phyloP scores from a whole-genome alignment of 2,888 invertebrate species.

The Polyommatus iphigenia region DNA sequence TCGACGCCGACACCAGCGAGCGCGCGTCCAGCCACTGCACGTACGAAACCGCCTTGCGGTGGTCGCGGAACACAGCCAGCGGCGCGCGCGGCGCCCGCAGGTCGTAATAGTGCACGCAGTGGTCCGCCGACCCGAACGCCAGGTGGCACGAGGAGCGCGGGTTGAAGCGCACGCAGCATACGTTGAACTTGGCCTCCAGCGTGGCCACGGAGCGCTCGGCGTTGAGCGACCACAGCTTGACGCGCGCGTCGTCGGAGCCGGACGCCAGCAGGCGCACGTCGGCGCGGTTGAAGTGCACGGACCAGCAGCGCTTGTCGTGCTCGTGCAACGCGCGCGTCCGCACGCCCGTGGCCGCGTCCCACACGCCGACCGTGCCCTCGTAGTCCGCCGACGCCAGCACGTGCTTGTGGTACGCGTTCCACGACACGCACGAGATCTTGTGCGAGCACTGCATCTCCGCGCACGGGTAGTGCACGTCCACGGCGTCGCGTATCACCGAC shows the following conservation, averaged over 20 bases:
- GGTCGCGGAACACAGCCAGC: conserved; percentile 91
- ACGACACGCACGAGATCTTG: conserved; percentile 96
- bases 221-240: conserved; percentile 95
- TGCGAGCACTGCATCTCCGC: conserved; percentile 95
- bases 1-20: conserved; percentile 95
- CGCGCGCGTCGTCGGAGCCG: conserved; percentile 93
- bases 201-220: conserved; percentile 90
- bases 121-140: conserved; percentile 98
- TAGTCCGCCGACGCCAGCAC: conserved; percentile 96
- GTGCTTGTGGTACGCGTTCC: conserved; percentile 93
- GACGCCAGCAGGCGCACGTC: conserved; percentile 95
- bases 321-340: conserved; percentile 85
- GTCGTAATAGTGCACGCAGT: conserved; percentile 98
- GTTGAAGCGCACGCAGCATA: conserved; percentile 92
- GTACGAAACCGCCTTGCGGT: conserved; percentile 96
- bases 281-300: conserved; percentile 95
- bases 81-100: conserved; percentile 90
- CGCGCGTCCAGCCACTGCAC: conserved; percentile 92
- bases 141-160: conserved; percentile 88
- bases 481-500: conserved; percentile 89
- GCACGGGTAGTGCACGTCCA: conserved; percentile 95
- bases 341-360: conserved; percentile 92
- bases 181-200: conserved; percentile 95
- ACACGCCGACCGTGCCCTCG: conserved; percentile 95
- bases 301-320: conserved; percentile 97